Conservation (phyloP, 1,140 invertebrate species). For the Drosophila santomea region DNA sequence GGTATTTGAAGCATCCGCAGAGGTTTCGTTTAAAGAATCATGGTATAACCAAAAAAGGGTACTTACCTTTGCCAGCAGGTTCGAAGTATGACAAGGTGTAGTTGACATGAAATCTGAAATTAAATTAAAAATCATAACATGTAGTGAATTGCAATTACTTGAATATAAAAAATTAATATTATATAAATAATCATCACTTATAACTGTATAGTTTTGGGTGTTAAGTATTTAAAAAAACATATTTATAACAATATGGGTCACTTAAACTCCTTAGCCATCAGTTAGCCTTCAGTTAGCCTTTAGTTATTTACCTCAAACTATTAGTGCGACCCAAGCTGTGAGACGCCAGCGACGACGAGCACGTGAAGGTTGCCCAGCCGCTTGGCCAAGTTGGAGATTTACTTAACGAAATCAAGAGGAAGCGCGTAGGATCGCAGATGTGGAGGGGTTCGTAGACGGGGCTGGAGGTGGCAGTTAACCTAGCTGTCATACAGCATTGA, state of each 20-base stretch:
- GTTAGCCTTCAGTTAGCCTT: too few species aligned
- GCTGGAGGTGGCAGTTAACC: constrained; percentile 63
- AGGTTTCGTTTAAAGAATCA: background rate
- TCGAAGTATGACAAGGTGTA: too few species aligned
- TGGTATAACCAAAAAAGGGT: background rate
- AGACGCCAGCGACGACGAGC: constrained; percentile 37
- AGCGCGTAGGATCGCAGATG: constrained; percentile 71
- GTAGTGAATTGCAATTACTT: too few species aligned
- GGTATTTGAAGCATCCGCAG: background rate
- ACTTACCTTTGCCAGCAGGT: background rate
- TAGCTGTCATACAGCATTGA: constrained; percentile 83
- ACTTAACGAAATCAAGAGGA: constrained; percentile 83
- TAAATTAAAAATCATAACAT: too few species aligned
- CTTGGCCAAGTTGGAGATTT: constrained; percentile 66
- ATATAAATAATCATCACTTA: too few species aligned
- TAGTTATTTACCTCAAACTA: background rate
- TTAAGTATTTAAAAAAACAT: too few species aligned
- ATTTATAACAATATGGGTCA: too few species aligned
- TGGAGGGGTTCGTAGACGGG: constrained; percentile 14
- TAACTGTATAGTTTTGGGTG: too few species aligned
- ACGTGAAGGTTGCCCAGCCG: constrained; percentile 76
- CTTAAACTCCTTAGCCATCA: too few species aligned
- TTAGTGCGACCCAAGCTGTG: background rate
- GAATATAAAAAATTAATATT: too few species aligned
- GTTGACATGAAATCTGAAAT: too few species aligned